Evolutionary conservation across 2,888 invertebrate species (phyloP).

Genomic region (Parelbella ahira): DNA sequence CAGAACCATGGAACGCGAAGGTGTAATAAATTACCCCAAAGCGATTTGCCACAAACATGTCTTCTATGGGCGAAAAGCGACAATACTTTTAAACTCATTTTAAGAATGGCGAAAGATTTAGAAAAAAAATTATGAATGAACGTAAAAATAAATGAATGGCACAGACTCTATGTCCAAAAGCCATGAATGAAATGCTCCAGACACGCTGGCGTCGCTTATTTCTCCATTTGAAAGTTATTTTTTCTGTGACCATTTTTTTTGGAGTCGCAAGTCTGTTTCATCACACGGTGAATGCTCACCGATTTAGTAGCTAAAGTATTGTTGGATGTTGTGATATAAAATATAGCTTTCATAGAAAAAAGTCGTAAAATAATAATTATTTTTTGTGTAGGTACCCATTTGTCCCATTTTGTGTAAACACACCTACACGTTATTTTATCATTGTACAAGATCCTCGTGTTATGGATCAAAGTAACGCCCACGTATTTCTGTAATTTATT

Average conservation of each 20-base stretch:
- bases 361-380: slow-evolving; percentile 17
- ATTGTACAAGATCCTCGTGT: neutral
- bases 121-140: slow-evolving; percentile 33
- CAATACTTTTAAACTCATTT: slow-evolving; percentile 32
- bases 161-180: slow-evolving; percentile 18
- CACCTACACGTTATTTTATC: slow-evolving; percentile 5
- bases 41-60: slow-evolving; percentile 45
- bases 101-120: slow-evolving; percentile 37
- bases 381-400: too few relatives aligned
- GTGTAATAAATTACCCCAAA: slow-evolving; percentile 43
- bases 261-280: slow-evolving; percentile 2
- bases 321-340: slow-evolving; percentile 18
- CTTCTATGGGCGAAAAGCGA: slow-evolving; percentile 33
- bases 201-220: slow-evolving; percentile 51
- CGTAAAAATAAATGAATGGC: slow-evolving; percentile 32
- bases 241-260: slow-evolving; percentile 8
- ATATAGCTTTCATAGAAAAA: slow-evolving; percentile 12
- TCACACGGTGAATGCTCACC: slow-evolving; percentile 8
- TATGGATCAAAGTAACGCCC: neutral
- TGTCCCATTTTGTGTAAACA: slow-evolving; percentile 6
- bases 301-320: slow-evolving; percentile 19
- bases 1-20: slow-evolving; percentile 18
- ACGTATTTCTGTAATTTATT: too few relatives aligned
- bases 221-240: slow-evolving; percentile 40
- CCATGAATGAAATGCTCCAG: slow-evolving; percentile 35